These are phyloP conservation scores for Procambarus clarkii DNA, from an alignment of 1,140 invertebrate genomes.

Conservation along the genomic window DNA sequence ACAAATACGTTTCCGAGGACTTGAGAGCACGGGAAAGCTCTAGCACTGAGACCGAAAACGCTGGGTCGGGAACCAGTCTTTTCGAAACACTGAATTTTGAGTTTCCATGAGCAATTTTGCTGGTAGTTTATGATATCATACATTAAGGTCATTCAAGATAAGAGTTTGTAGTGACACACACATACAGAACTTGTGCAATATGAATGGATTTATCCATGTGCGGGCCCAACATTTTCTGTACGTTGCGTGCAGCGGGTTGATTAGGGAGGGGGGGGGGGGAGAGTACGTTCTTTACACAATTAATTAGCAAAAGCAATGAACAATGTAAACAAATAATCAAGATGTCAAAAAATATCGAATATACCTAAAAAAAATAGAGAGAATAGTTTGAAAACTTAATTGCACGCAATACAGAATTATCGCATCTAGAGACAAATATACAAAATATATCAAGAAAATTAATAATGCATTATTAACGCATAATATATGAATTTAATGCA, in stretches of 20 bases:
- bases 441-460: too few relatives aligned
- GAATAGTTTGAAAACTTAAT: too few relatives aligned
- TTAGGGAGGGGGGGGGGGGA: background rate
- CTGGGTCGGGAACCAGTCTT: slow-evolving; percentile 46
- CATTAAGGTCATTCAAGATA: slow-evolving; percentile 69
- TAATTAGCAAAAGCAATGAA: too few relatives aligned
- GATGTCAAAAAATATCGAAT: too few relatives aligned
- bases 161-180: slow-evolving; percentile 65
- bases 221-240: slow-evolving; percentile 7
- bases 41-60: slow-evolving; percentile 43
- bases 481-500: too few relatives aligned
- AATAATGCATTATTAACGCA: too few relatives aligned
- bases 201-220: slow-evolving; percentile 33
- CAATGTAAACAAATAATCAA: too few relatives aligned
- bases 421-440: too few relatives aligned
- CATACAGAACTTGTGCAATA: slow-evolving; percentile 51
- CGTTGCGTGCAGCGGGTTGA: too few relatives aligned
- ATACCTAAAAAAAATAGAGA: too few relatives aligned
- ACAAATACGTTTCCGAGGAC: slow-evolving; percentile 68
- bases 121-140: slow-evolving; percentile 61
- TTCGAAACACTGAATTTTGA: slow-evolving; percentile 59
- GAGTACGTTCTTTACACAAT: background rate
- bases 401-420: too few relatives aligned
- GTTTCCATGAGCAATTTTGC: slow-evolving; percentile 64
- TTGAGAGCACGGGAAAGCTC: slow-evolving; percentile 39